Conservation (phyloP, 2,888 invertebrate species). For the Leucophenga montana region DNA sequence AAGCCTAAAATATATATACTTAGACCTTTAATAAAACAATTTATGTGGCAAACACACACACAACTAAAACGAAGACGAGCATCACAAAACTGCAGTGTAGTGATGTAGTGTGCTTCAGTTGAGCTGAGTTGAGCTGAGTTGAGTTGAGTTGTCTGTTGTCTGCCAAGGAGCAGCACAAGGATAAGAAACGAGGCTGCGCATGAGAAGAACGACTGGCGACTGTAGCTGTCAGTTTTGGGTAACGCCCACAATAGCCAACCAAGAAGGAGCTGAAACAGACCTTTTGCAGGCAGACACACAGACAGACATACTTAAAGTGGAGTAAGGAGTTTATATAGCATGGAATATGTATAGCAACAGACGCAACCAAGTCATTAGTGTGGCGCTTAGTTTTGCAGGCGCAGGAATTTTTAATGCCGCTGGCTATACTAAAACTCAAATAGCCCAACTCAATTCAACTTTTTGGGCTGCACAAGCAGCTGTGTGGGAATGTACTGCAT, state of each 20-base stretch:
- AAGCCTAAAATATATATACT: slow-evolving; percentile 45
- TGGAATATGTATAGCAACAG: no score
- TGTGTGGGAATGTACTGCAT: no score
- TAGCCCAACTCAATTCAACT: no score
- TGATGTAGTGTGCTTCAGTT: neutral
- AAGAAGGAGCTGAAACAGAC: neutral
- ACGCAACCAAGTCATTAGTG: neutral
- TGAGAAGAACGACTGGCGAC: slow-evolving; percentile 5
- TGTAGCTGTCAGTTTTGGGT: slow-evolving; percentile 23
- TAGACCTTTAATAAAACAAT: slow-evolving; percentile 61
- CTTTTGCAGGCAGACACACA: neutral
- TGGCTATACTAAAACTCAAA: no score
- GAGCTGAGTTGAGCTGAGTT: no score
- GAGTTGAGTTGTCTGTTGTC: neutral
- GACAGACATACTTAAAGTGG: neutral
- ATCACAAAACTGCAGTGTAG: slow-evolving; percentile 12
- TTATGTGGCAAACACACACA: slow-evolving; percentile 57
- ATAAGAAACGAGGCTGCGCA: neutral
- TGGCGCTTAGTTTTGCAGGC: neutral
- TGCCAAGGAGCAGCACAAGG: neutral
- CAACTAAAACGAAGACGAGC: slow-evolving; percentile 42
- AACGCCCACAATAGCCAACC: slow-evolving; percentile 9
- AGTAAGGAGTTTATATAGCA: no score
- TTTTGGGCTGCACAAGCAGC: no score
- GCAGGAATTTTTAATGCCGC: no score